These are phyloP conservation scores for Thrips palmi DNA, from an alignment of 1,140 invertebrate species.

Conservation along the genomic window DNA sequence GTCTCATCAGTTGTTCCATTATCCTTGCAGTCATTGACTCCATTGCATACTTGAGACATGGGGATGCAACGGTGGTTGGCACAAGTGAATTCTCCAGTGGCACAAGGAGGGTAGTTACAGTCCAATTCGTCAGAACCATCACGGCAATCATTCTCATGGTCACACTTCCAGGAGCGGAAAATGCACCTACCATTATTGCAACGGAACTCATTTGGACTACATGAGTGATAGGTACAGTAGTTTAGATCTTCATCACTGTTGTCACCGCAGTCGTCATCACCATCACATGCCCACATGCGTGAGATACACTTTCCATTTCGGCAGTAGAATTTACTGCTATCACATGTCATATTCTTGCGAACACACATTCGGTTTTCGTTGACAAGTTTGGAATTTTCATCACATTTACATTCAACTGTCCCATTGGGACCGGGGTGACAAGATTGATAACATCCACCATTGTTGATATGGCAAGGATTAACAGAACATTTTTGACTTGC, in stretches of 20 bases:
- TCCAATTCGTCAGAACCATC: conserved; percentile 82
- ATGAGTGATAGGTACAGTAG: conserved; percentile 87
- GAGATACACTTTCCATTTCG: conserved; percentile 88
- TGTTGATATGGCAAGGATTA: conserved; percentile 78
- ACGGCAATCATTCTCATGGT: conserved; percentile 89
- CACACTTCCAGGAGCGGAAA: conserved; percentile 86
- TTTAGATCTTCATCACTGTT: conserved; percentile 81
- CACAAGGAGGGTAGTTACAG: conserved; percentile 80
- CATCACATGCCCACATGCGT: conserved; percentile 86
- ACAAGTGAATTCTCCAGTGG: conserved; percentile 85
- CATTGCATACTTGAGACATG: conserved; percentile 73
- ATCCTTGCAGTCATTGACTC: conserved; percentile 87
- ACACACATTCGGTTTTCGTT: conserved; percentile 87
- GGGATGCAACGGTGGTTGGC: conserved; percentile 79
- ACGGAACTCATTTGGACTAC: conserved; percentile 78
- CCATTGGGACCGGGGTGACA: conserved; percentile 78
- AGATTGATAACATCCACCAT: conserved; percentile 89
- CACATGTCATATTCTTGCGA: conserved; percentile 71
- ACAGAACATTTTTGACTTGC: conserved; percentile 59
- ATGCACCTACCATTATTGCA: conserved; percentile 91
- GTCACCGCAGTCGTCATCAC: conserved; percentile 89
- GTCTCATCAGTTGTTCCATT: conserved; percentile 82
- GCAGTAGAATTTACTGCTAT: conserved; percentile 80
- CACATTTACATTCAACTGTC: conserved; percentile 68
- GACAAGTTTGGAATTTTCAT: conserved; percentile 68